A percentile compares a stretch with the other conserved stretches of the same genome.
phyloP scores from a whole-genome alignment of 1,140 invertebrate genomes.

The Sarcophaga peregrina region DNA sequence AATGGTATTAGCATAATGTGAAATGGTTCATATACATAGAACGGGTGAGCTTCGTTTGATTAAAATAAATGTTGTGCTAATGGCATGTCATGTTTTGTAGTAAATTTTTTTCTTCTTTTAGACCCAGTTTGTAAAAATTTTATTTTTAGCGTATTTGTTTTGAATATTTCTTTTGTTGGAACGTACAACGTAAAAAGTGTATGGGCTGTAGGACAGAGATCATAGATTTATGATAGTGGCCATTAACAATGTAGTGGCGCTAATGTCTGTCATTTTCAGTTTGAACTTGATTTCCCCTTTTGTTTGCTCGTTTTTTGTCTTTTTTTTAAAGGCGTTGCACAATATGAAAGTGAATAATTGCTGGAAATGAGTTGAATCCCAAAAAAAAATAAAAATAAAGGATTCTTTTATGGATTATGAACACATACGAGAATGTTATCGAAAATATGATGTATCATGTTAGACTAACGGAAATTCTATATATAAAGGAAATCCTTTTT shows the following conservation, averaged over 20 bases:
- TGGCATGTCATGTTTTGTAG: conserved; percentile 15
- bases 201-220: background rate
- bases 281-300: background rate
- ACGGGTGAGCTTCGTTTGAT: background rate
- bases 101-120: background rate
- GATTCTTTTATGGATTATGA: background rate
- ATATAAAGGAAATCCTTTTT: conserved; percentile 17
- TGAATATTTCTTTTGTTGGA: background rate
- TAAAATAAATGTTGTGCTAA: conserved; percentile 23
- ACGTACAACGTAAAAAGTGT: too few relatives aligned
- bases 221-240: conserved; percentile 23
- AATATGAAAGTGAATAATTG: conserved; percentile 19
- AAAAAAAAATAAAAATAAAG: background rate
- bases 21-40: too few relatives aligned
- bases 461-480: background rate
- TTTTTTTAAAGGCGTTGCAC: background rate
- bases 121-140: background rate
- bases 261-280: conserved; percentile 19
- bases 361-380: background rate
- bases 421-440: too few relatives aligned
- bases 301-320: background rate
- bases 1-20: too few relatives aligned
- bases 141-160: conserved; percentile 16
- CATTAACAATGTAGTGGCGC: conserved; percentile 22
- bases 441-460: conserved; percentile 22